Evolutionary conservation across 2,888 invertebrate genomes (phyloP).

Genomic region (Capitulum mitella): DNA sequence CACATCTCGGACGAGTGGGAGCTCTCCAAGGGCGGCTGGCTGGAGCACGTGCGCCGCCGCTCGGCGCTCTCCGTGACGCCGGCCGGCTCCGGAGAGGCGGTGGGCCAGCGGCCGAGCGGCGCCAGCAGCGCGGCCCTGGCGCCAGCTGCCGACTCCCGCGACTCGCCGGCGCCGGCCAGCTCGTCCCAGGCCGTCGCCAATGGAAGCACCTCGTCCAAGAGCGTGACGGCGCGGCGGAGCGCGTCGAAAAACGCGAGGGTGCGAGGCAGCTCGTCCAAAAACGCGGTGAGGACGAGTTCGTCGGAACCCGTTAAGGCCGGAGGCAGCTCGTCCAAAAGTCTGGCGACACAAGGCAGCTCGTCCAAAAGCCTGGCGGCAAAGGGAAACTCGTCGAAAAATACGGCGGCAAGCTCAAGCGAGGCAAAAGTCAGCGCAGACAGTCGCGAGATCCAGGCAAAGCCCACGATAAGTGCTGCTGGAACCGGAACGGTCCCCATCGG

Average conservation of each 20-base stretch:
- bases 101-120: background rate
- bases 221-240: background rate
- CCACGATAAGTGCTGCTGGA: too few species aligned
- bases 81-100: background rate
- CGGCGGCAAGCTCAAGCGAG: too few species aligned
- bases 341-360: background rate
- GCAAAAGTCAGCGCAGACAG: too few species aligned
- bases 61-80: background rate
- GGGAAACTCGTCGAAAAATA: background rate
- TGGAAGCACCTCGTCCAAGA: background rate
- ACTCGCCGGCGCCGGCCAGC: background rate
- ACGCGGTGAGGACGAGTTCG: background rate
- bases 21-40: background rate
- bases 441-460: too few species aligned
- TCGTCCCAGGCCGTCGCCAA: background rate
- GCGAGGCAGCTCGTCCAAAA: background rate
- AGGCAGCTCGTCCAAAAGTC: background rate
- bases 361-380: background rate
- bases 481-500: too few species aligned
- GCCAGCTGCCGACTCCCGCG: background rate
- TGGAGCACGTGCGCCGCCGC: background rate
- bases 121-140: too few species aligned
- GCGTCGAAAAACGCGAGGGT: too few species aligned
- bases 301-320: background rate
- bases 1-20: constrained; percentile 14